Evolutionary conservation across 2,797 vertebrate species (phyloP), one percentile per base, ranked within the genome.

Genomic region (Sternotherus odoratus): DNA sequence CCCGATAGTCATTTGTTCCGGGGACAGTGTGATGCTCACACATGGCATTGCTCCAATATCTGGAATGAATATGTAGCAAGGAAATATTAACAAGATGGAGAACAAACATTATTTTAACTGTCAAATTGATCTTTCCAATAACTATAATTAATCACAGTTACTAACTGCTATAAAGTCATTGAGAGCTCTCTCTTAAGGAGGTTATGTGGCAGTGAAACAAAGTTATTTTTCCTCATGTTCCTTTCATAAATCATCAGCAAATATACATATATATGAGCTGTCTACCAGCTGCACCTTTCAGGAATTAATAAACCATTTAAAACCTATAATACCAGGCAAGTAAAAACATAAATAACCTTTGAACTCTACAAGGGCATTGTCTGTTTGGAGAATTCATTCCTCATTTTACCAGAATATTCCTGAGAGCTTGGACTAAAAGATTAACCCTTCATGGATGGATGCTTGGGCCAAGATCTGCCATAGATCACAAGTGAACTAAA

Each of bases 181-280:
- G 90, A 93, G 91, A 92, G 51, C 66, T 94, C 51, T 95, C 74
- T 92, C 75, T 94, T 91, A 89, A 96, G 90, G 77, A 96, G 92
- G 82, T 93, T 94, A 91, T 89, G 88, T 95, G 83, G 53, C 94
- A 96, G 95, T 94, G 95, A 96, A 95, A 88, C 46, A 72, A 95
- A 95, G 91, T 92, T 95, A 89, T 93, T 95, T 75, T 91, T 49
- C 28, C 87, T 83, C 94, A 87, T 88, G 81, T 51, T 94, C 78
- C 78, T 85, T 92, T 90, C 82, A 92, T 89, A 94, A 93, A 91
- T 88, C 0, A 1, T 49, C 91, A 91, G 66, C 81, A 91, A 92
- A 94, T 79, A 57, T 69, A 50, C 50, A 82, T 89, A 89, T 75
- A 75, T 28, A 82, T 89, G 77, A 97, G 78, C 49, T 94, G 39